Conservation (phyloP, 2,797 vertebrate genomes). For the Ctenochaetus hawaiiensis region DNA sequence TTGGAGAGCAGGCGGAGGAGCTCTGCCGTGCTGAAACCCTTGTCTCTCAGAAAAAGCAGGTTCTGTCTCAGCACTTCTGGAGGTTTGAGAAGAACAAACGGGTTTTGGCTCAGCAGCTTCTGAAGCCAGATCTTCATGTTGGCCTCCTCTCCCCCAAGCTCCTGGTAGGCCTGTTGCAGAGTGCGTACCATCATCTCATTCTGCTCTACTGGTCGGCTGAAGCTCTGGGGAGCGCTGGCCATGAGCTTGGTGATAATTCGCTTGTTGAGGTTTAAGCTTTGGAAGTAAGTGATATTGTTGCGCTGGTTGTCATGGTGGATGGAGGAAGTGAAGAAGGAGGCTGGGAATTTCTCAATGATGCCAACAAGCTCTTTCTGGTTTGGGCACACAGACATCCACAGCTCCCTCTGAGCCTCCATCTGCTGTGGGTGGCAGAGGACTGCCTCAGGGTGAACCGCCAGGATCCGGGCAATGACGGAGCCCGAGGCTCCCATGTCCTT, state of each 20-base stretch:
- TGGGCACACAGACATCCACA: conserved; percentile 92
- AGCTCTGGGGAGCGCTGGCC: conserved; percentile 90
- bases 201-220: conserved; percentile 87
- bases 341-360: conserved; percentile 93
- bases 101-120: conserved; percentile 95
- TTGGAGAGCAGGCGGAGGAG: conserved; percentile 91
- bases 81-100: conserved; percentile 90
- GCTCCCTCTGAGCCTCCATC: conserved; percentile 84
- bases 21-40: conserved; percentile 87
- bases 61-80: conserved; percentile 85
- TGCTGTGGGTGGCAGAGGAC: conserved; percentile 89
- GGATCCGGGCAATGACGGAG: conserved; percentile 83
- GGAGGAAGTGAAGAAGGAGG: conserved; percentile 90
- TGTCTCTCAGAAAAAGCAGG: conserved; percentile 87
- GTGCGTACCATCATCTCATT: conserved; percentile 86
- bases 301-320: conserved; percentile 86
- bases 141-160: conserved; percentile 88
- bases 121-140: conserved; percentile 94
- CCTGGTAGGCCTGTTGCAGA: conserved; percentile 88
- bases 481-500: conserved; percentile 88
- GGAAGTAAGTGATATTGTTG: conserved; percentile 90
- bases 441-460: conserved; percentile 91
- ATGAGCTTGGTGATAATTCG: conserved; percentile 91
- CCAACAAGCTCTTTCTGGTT: conserved; percentile 87
- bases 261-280: conserved; percentile 90